Conservation (phyloP, 2,797 vertebrate species). For the Liasis olivaceus region DNA sequence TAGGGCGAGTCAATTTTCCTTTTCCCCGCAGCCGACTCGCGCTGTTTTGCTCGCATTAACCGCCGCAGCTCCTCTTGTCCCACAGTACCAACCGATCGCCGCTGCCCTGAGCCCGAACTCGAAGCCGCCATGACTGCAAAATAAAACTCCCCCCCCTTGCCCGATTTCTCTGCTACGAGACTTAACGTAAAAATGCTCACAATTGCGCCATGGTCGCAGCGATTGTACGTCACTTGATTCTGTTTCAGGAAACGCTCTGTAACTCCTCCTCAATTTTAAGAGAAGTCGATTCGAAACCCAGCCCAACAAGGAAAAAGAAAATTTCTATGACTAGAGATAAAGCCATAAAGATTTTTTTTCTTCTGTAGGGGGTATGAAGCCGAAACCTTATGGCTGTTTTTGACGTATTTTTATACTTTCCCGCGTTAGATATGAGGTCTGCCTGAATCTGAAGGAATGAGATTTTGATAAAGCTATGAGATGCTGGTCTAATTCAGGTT, state of each 20-base stretch:
- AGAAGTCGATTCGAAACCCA: not conserved
- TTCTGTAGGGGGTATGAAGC: not conserved
- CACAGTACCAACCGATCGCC: slow-evolving; percentile 61
- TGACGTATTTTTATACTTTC: not conserved
- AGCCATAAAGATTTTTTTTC: not conserved
- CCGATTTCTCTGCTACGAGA: no score
- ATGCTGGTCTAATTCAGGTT: not conserved
- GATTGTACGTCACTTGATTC: not conserved
- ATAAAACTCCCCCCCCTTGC: no score
- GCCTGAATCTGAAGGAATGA: no score
- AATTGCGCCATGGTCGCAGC: not conserved
- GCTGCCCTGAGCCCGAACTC: slow-evolving; percentile 76
- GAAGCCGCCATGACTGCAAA: slow-evolving; percentile 70
- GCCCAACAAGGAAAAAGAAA: not conserved
- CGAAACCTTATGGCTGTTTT: not conserved
- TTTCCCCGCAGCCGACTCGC: slow-evolving; percentile 79
- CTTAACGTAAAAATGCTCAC: rapidly evolving
- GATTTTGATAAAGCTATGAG: not conserved
- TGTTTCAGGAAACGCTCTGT: not conserved
- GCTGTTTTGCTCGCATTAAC: slow-evolving; percentile 91
- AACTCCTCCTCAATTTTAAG: not conserved
- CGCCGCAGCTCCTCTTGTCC: slow-evolving; percentile 92
- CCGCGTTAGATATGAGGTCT: not conserved
- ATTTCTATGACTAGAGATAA: not conserved
- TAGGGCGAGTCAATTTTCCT: slow-evolving; percentile 89